phyloP scores from a whole-genome alignment of 2,797 vertebrate genomes.

The Urophycis tenuis region DNA sequence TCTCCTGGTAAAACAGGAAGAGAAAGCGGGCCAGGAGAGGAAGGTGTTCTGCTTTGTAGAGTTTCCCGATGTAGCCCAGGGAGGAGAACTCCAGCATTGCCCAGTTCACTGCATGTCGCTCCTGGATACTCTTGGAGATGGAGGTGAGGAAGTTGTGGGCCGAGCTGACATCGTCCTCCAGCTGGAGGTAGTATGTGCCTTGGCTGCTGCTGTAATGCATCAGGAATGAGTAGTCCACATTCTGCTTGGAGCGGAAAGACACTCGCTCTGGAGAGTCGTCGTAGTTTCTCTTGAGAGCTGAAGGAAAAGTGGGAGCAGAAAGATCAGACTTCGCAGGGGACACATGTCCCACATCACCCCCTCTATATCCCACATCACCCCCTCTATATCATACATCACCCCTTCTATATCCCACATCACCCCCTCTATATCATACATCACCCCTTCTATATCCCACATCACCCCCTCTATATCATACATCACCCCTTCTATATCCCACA shows the following conservation, averaged over 20 bases:
- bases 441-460: no score
- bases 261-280: conserved; percentile 69
- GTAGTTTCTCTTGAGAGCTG: conserved; percentile 73
- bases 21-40: conserved; percentile 74
- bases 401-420: no score
- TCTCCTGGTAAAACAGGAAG: conserved; percentile 83
- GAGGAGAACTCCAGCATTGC: conserved; percentile 81
- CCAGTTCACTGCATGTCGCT: conserved; percentile 65
- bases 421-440: no score
- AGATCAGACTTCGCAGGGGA: neutral
- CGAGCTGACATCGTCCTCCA: conserved; percentile 75
- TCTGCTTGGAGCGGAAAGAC: conserved; percentile 82
- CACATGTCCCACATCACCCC: neutral
- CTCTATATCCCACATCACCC: no score
- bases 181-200: conserved; percentile 79
- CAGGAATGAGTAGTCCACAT: conserved; percentile 78
- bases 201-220: conserved; percentile 72
- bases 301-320: neutral
- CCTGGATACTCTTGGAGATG: conserved; percentile 63
- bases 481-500: no score
- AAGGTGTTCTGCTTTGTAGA: conserved; percentile 75
- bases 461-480: no score
- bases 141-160: conserved; percentile 69
- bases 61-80: conserved; percentile 82
- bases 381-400: no score